Base-by-base conservation (phyloP, 2,113 vertebrate genomes). In the Pithys albifrons region DNA sequence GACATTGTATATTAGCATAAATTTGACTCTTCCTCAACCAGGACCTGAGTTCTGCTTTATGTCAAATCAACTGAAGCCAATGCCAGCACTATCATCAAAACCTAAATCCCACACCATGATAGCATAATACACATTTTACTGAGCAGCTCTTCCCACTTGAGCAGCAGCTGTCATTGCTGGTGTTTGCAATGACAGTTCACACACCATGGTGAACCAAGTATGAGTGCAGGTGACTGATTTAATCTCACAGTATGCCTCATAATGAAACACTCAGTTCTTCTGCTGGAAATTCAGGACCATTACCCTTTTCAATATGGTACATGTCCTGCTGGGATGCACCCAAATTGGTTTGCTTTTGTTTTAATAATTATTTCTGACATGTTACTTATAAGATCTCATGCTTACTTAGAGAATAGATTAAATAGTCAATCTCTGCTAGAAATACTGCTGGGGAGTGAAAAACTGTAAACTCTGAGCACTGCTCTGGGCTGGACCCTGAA, bases 361-460 rank as follows among this genome's bases (percentile, higher is more conserved):
- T 96, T 83, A 93, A 87, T 88, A 92, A 91, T 88, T 93, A 93
- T 93, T 96, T 96, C 91, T 95, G 92, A 95, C 41, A 5, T 51
- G 35, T 93, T 96, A 95, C 51, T 96, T 96, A 82, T 46, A 76
- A 92, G 82, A 95, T 88, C 95, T 94, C 65, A 87, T 91, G 59
- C 55, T 93, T 91, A 37, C 55, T 94, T 76, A 87, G 57, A 95
- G 45, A 96, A 84, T 3, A 93, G 51, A 96, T 94, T 91, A 95
- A 96, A 89, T 66, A 95, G 89, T 89, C 89, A 89, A 57, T 93
- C 75, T 95, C 82, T 86, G 67, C 80, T 95, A 95, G 71, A 97
- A 96, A 88, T 82, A 74, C n/a, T 91, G 43, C 58, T 35, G 67
- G 46, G 6, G 5, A 92, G n/a, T 72, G 58, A 89, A 93, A 91